Percentiles rank a stretch among this genome's conserved stretches.
phyloP scores from a whole-genome alignment of 2,888 invertebrate genomes.

The Parthenolecanium corni region DNA sequence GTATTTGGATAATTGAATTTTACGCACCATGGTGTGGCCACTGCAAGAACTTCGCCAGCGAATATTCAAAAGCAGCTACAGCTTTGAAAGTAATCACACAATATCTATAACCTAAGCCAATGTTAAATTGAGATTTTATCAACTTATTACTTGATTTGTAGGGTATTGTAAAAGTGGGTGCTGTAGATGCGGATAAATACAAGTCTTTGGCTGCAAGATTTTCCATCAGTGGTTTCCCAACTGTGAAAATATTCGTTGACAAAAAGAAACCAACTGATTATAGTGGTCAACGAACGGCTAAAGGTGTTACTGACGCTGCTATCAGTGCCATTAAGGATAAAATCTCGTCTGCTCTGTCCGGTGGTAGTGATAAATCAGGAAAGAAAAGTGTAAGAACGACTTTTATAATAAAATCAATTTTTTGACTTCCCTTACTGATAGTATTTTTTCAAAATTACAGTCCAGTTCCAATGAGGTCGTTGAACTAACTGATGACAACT shows the following conservation, averaged over 20 bases:
- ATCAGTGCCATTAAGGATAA: conserved; percentile 38
- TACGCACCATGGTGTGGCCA: conserved; percentile 95
- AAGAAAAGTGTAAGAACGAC: conserved; percentile 25
- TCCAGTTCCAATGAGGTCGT: conserved; percentile 53
- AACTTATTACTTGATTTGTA: conserved; percentile 37
- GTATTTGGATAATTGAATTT: conserved; percentile 91
- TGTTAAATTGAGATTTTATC: neutral
- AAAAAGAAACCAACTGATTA: conserved; percentile 74
- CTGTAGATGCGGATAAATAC: conserved; percentile 84
- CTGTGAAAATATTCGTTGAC: conserved; percentile 87
- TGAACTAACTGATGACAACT: conserved; percentile 91
- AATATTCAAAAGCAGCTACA: conserved; percentile 84
- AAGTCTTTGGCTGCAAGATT: conserved; percentile 66
- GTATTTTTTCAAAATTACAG: conserved; percentile 27
- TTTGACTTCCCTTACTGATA: neutral
- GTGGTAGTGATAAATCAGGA: conserved; percentile 29
- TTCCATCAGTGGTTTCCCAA: conserved; percentile 84
- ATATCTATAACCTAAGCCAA: neutral
- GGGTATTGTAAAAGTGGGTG: conserved; percentile 89
- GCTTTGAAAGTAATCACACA: conserved; percentile 65
- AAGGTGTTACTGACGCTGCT: conserved; percentile 72
- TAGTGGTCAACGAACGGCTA: conserved; percentile 72
- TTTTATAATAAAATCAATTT: neutral
- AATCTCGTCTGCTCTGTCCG: conserved; percentile 21
- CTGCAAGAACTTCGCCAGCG: conserved; percentile 78